phyloP scores from a whole-genome alignment of 2,797 vertebrate genomes.

The Picus viridis region DNA sequence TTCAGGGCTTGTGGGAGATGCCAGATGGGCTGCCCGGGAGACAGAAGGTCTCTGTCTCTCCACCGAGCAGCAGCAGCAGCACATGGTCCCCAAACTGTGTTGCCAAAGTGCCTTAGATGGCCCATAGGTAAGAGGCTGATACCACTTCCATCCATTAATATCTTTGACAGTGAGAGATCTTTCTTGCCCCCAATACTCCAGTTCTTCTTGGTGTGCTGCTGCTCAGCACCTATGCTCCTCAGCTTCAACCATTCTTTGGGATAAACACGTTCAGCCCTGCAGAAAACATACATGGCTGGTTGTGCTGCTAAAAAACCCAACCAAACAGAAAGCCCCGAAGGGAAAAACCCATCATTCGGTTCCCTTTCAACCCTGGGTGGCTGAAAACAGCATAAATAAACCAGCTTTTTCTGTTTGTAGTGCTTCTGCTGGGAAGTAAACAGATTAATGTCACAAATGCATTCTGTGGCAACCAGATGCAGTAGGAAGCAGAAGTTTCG shows the following conservation, averaged over 20 bases:
- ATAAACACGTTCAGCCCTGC: background rate
- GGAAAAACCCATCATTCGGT: background rate
- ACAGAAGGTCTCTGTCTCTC: constrained; percentile 52
- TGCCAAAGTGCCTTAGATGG: background rate
- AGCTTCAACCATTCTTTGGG: background rate
- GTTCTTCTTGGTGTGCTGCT: rapidly evolving
- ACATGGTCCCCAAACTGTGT: background rate
- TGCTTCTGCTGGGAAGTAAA: background rate
- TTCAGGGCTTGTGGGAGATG: constrained; percentile 43
- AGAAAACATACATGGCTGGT: background rate
- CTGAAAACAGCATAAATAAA: too few species aligned
- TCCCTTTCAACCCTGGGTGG: background rate
- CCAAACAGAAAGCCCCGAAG: too few species aligned
- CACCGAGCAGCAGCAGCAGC: background rate
- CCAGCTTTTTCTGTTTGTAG: background rate
- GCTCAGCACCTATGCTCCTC: background rate
- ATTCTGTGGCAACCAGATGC: background rate
- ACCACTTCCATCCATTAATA: background rate
- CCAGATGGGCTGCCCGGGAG: constrained; percentile 49
- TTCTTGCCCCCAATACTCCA: rapidly evolving
- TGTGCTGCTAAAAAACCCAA: too few species aligned
- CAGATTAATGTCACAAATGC: background rate
- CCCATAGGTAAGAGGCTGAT: background rate
- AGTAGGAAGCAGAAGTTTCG: background rate
- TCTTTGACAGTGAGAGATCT: background rate